Evolutionary conservation across 2,797 vertebrate genomes (phyloP).

Genomic region (Gymnothorax reevesii): DNA sequence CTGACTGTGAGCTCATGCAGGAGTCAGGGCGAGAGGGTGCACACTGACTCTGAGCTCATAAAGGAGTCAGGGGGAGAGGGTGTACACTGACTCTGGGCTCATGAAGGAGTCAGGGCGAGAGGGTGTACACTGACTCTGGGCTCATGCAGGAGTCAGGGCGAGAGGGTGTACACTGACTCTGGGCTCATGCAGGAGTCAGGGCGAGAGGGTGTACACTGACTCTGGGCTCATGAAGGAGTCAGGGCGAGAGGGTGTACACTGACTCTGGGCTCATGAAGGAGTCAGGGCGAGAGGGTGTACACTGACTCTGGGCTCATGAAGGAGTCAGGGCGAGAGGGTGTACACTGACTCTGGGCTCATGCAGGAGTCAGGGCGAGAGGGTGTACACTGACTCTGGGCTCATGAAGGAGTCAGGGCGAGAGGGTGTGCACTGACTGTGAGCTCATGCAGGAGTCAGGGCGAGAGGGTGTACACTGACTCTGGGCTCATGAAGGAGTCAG

Average conservation of each 20-base stretch:
- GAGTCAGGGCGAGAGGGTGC: conserved; percentile 33
- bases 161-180: conserved; percentile 49
- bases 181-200: conserved; percentile 59
- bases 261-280: conserved; percentile 66
- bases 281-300: conserved; percentile 30
- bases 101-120: conserved; percentile 52
- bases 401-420: conserved; percentile 52
- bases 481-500: conserved; percentile 61
- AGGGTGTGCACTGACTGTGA: conserved; percentile 52
- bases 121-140: conserved; percentile 53
- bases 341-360: conserved; percentile 59
- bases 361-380: conserved; percentile 51
- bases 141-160: conserved; percentile 54
- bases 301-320: conserved; percentile 65
- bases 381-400: conserved; percentile 55
- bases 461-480: conserved; percentile 44
- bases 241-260: conserved; percentile 30
- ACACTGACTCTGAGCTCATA: conserved; percentile 61
- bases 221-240: conserved; percentile 63
- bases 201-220: conserved; percentile 40
- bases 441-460: conserved; percentile 56
- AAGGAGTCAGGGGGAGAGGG: conserved; percentile 47
- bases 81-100: conserved; percentile 55
- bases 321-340: conserved; percentile 36
- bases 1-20: conserved; percentile 65